Evolutionary conservation across 2,797 vertebrate genomes (phyloP).

Genomic region (Phylloscopus collybita): DNA sequence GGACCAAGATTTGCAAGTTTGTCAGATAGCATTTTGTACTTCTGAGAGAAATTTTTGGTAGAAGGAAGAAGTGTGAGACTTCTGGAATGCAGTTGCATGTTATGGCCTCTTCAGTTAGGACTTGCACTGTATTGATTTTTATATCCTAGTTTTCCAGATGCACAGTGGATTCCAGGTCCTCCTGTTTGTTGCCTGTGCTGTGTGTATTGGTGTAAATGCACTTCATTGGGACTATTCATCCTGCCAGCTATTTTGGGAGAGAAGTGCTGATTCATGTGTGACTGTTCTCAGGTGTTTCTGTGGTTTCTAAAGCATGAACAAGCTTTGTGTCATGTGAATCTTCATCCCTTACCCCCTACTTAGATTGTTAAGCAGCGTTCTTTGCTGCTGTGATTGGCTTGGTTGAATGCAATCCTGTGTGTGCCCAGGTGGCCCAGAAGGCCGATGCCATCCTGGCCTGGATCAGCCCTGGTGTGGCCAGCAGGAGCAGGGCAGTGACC

Average conservation of each 20-base stretch:
- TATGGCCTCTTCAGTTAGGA: neutral
- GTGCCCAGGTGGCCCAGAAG: neutral
- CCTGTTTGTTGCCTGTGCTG: neutral
- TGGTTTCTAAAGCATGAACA: neutral
- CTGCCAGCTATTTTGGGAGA: neutral
- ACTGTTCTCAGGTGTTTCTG: neutral
- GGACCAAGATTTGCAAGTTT: neutral
- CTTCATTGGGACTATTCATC: neutral
- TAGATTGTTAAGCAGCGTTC: neutral
- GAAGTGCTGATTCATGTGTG: neutral
- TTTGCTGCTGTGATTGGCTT: neutral
- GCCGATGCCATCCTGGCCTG: neutral
- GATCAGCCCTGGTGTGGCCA: neutral
- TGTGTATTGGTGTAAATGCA: neutral
- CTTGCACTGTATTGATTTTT: neutral
- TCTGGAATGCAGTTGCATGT: neutral
- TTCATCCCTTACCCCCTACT: neutral
- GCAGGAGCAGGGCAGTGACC: neutral
- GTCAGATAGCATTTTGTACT: neutral
- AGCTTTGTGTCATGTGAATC: fast-evolving
- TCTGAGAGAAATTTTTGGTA: neutral
- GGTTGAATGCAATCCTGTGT: fast-evolving
- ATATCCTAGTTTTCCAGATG: neutral
- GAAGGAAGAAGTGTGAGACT: neutral
- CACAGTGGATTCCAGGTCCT: neutral